Evolutionary conservation across 2,797 vertebrate species (phyloP).

Genomic region (Columba guinea): DNA sequence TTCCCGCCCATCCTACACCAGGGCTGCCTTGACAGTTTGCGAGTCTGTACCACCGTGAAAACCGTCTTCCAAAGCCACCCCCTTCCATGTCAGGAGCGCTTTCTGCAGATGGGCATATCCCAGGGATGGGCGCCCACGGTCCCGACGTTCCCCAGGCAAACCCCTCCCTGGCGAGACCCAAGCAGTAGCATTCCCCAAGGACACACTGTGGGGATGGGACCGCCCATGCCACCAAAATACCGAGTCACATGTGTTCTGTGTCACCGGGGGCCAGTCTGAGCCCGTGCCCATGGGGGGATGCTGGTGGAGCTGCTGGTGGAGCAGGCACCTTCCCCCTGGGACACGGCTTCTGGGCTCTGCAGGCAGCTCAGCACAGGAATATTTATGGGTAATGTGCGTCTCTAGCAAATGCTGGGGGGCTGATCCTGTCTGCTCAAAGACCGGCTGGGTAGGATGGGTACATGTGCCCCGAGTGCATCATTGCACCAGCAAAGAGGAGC

Average conservation of each 20-base stretch:
- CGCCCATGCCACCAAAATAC: background rate
- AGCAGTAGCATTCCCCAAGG: background rate
- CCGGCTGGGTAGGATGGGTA: background rate
- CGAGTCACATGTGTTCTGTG: background rate
- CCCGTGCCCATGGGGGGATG: accelerated
- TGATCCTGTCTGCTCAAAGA: background rate
- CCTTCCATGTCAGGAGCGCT: accelerated
- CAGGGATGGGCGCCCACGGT: background rate
- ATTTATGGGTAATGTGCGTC: background rate
- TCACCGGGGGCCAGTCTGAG: background rate
- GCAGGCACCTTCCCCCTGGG: background rate
- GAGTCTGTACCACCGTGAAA: background rate
- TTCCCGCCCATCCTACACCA: accelerated
- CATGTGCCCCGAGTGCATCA: accelerated
- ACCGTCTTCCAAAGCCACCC: background rate
- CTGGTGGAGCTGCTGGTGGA: accelerated
- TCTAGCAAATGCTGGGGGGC: background rate
- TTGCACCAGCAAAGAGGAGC: background rate
- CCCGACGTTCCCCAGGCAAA: background rate
- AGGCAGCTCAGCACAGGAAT: background rate
- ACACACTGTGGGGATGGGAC: background rate
- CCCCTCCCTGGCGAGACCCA: background rate
- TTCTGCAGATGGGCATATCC: background rate
- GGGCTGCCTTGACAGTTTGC: background rate
- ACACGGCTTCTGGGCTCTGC: background rate